These are phyloP conservation scores for Phyllopteryx taeniolatus DNA, from an alignment of 2,113 vertebrate species.

Conservation along the genomic window DNA sequence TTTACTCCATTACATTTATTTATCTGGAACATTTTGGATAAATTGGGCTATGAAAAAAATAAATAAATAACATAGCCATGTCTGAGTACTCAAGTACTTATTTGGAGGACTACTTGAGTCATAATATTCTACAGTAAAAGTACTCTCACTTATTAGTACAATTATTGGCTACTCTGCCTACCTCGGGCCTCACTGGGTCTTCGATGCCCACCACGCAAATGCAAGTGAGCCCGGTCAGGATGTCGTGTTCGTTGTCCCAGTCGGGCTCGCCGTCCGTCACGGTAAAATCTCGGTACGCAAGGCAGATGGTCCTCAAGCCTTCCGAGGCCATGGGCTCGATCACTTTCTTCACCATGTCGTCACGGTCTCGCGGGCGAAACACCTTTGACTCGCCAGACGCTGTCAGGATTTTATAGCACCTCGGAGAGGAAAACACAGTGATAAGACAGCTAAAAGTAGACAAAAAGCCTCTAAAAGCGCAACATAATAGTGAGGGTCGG, in stretches of 20 bases:
- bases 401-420: conserved; percentile 93
- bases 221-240: conserved; percentile 90
- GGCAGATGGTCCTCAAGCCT: conserved; percentile 95
- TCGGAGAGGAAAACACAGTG: conserved; percentile 37
- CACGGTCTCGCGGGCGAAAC: conserved; percentile 91
- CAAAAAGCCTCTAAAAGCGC: conserved; percentile 9
- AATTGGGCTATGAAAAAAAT: too few species aligned
- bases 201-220: conserved; percentile 96
- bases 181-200: conserved; percentile 96
- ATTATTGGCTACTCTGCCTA: conserved; percentile 42
- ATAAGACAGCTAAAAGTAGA: conserved; percentile 6
- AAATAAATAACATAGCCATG: too few species aligned
- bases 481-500: not conserved
- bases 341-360: conserved; percentile 93
- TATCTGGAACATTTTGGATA: too few species aligned
- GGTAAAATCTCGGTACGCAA: conserved; percentile 93
- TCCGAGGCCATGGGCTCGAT: conserved; percentile 99
- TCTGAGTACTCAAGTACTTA: too few species aligned
- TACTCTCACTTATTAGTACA: too few species aligned
- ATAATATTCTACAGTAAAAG: too few species aligned
- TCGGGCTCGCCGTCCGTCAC: conserved; percentile 88
- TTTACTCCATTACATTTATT: too few species aligned
- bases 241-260: conserved; percentile 96
- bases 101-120: too few species aligned
- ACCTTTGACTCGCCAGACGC: conserved; percentile 88